Percentiles rank a stretch among this genome's conserved stretches.
These are phyloP conservation scores for Alauda arvensis DNA, from an alignment of 2,797 vertebrate genomes.

Conservation along the genomic window DNA sequence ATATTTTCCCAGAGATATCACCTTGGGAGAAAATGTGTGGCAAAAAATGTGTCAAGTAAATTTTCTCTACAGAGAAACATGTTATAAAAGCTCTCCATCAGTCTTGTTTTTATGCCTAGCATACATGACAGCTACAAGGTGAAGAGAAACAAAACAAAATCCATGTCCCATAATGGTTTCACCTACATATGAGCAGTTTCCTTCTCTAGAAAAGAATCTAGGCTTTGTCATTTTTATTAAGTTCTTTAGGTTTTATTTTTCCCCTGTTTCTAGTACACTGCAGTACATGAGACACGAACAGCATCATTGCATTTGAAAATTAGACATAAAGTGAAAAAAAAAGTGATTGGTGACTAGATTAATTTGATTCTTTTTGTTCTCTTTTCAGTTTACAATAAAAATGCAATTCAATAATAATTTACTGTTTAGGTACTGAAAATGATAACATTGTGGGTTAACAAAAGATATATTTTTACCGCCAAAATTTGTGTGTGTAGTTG, in stretches of 20 bases:
- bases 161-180: background rate
- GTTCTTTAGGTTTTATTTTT: background rate
- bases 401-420: background rate
- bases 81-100: background rate
- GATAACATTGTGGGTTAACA: accelerated
- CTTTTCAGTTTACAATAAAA: background rate
- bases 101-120: background rate
- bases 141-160: background rate
- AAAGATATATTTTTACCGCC: accelerated
- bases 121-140: background rate
- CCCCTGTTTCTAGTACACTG: background rate
- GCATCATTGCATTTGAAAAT: background rate
- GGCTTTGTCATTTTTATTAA: background rate
- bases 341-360: background rate
- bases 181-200: background rate
- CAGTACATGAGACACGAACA: background rate
- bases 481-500: background rate
- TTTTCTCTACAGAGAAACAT: background rate
- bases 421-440: background rate
- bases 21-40: background rate
- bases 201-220: background rate
- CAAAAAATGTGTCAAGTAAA: background rate
- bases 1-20: background rate
- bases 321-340: background rate
- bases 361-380: background rate